These are phyloP conservation scores for Xyliphius kryptos DNA, from an alignment of 2,113 vertebrate species.

Conservation along the genomic window DNA sequence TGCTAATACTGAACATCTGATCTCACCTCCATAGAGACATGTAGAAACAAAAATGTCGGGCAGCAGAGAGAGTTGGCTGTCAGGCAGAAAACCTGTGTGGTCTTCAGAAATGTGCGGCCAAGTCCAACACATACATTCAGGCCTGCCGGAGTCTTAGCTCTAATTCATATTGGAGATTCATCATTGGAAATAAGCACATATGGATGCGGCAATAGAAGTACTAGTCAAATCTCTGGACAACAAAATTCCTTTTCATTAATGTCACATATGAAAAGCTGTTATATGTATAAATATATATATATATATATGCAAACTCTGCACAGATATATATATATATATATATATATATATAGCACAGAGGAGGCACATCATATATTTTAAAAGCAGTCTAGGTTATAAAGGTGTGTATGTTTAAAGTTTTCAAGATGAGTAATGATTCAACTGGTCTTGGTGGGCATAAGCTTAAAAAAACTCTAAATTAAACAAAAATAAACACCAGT, in stretches of 20 bases:
- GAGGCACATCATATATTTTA: slow-evolving; percentile 53
- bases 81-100: slow-evolving; percentile 86
- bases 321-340: no score
- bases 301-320: no score
- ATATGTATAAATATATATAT: no score
- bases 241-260: slow-evolving; percentile 40
- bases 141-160: slow-evolving; percentile 59
- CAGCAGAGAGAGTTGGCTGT: slow-evolving; percentile 85
- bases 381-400: slow-evolving; percentile 54
- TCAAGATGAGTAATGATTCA: slow-evolving; percentile 55
- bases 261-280: slow-evolving; percentile 53
- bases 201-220: slow-evolving; percentile 44
- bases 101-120: slow-evolving; percentile 81
- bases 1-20: slow-evolving; percentile 88
- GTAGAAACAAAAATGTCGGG: slow-evolving; percentile 88
- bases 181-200: slow-evolving; percentile 65
- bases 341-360: slow-evolving; percentile 45
- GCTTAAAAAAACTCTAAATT: slow-evolving; percentile 45
- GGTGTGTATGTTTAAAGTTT: slow-evolving; percentile 60
- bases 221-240: slow-evolving; percentile 37
- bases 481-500: slow-evolving; percentile 45
- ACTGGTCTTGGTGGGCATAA: slow-evolving; percentile 39
- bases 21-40: slow-evolving; percentile 79
- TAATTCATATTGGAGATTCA: slow-evolving; percentile 66
- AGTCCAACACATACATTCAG: slow-evolving; percentile 67